Evolutionary conservation across 2,888 invertebrate genomes (phyloP), one percentile per base, ranked within the genome.

Genomic region (Xestia sexstrigata): DNA sequence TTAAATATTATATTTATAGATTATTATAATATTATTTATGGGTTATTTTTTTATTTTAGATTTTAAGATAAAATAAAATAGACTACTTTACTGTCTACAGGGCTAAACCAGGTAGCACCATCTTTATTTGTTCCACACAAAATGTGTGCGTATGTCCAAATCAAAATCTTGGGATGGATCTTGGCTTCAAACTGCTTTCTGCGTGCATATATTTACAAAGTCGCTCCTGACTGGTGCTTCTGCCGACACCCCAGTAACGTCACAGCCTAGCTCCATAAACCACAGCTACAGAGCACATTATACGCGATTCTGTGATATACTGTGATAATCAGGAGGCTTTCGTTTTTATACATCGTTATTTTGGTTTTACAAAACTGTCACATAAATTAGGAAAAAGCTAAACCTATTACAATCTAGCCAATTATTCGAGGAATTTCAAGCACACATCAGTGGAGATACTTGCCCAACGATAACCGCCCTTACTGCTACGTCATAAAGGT

Each of bases 251-350:
- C n/a, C n/a, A n/a, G n/a, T n/a, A n/a, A n/a, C n/a, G n/a, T n/a
- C n/a, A n/a, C n/a, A n/a, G n/a, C n/a, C n/a, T n/a, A n/a, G n/a
- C n/a, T n/a, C n/a, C n/a, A n/a, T n/a, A n/a, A n/a, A n/a, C n/a
- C n/a, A n/a, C n/a, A n/a, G n/a, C n/a, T n/a, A n/a, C n/a, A 26
- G 20, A 62, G 15, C 52, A 70, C 26, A 79, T 52, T 49, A 52
- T 30, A 47, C 39, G 62, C n/a, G 26, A 20, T 7, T 30, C 42
- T 15, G 60, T 79, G 70, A 52, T 52, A 52, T 60, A 62, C 70
- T 79, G 49, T 70, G 42, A 70, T 35, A 23, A 45, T 45, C 60
- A 58, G 45, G 15, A 55, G 45, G 52, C 26, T 70, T 79, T 70
- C 62, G 13, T 62, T 42, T 52, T 26, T 52, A n/a, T 15, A 26